Conservation (phyloP, 1,140 invertebrate genomes). For the Elysia chlorotica region DNA sequence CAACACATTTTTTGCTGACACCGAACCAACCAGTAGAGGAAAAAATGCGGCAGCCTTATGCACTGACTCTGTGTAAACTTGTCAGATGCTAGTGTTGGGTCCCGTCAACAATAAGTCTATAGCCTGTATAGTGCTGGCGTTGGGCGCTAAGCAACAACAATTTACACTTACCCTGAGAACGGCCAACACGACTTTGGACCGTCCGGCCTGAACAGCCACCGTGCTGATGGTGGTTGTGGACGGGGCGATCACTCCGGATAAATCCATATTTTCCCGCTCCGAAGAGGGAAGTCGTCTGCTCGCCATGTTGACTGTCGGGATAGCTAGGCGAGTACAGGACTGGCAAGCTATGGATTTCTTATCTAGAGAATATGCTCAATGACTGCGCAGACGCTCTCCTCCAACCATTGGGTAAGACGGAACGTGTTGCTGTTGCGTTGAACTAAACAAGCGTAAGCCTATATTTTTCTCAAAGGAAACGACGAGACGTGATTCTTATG, state of each 20-base stretch:
- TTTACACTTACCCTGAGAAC: constrained; percentile 83
- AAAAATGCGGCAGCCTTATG: too few species aligned
- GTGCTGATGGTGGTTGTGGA: constrained; percentile 85
- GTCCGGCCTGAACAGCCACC: constrained; percentile 86
- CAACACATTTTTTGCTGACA: too few species aligned
- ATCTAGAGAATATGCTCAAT: too few species aligned
- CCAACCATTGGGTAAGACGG: neutral
- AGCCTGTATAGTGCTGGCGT: neutral
- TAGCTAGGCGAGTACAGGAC: neutral
- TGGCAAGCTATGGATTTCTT: too few species aligned
- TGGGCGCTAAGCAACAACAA: too few species aligned
- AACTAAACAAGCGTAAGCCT: neutral
- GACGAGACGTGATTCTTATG: too few species aligned
- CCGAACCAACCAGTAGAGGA: too few species aligned
- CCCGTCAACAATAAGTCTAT: too few species aligned
- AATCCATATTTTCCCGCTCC: constrained; percentile 35
- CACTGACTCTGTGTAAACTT: too few species aligned
- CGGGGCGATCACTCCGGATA: constrained; percentile 52
- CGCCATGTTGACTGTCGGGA: neutral
- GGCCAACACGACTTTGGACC: constrained; percentile 85
- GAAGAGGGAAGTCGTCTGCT: neutral
- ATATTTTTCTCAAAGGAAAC: too few species aligned
- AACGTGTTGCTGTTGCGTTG: neutral
- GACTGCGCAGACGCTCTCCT: too few species aligned
- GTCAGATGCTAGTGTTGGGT: too few species aligned